Evolutionary conservation across 2,888 invertebrate genomes (phyloP), one percentile per base, ranked within the genome.

Genomic region (Blera fallax): DNA sequence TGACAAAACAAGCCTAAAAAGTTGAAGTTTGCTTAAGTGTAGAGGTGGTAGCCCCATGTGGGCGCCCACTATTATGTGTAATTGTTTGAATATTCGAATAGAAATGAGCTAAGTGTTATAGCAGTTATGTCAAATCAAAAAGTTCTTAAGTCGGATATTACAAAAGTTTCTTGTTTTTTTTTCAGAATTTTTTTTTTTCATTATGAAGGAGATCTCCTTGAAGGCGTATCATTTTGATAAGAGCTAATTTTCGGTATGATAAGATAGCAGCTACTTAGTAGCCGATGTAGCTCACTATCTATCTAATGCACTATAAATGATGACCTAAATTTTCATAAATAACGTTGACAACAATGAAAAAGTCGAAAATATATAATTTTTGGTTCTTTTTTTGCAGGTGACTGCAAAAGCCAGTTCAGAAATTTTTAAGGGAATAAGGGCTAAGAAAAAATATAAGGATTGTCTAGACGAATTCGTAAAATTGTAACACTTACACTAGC

Each of bases 281-380:
- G 62, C 40, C 52, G 65, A 65, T 52, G 56, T 62, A 32, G n/a
- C 3, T 29, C 8, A n/a, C 16, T n/a, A 8, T 24, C 14, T 58
- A 58, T 77, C 62, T 69, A 48, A 40, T 34, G 29, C 37, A 54
- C 5, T 14, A 7, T 54, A 34, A 64, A 27, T 37, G 69, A 60
- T 77, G 76, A 56, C 81, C 81, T 52, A 70, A 64, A 64, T 81
- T 69, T 64, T 32, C 24, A 67, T 29, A 40, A 48, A 56, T 18
- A 27, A 27, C 69, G 16, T 76, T 56, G 81, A 37, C 69, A 56
- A 67, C 69, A 50, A 14, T 40, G 3, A 37, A 37, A 37, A 11
- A n/a, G n/a, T n/a, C n/a, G n/a, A 37, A 37, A 11, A 2, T 3
- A n/a, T 2, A 3, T 37, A 34, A 1, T 34, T 34, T 34, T 10